Evolutionary conservation across 2,113 vertebrate genomes (phyloP).

Genomic region (Fregetta grallaria): DNA sequence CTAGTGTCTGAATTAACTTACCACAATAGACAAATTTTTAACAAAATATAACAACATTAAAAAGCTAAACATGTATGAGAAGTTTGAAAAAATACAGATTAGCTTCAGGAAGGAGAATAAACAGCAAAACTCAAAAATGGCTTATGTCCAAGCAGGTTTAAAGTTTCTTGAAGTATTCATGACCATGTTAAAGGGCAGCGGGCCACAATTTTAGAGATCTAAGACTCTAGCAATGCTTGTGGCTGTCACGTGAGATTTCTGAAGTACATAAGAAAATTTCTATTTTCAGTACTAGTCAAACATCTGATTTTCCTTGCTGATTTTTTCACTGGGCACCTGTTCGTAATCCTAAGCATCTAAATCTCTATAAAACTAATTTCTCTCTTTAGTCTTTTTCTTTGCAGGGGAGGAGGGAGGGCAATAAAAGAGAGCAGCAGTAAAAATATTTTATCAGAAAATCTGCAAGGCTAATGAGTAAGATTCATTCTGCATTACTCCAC

Average conservation of each 20-base stretch:
- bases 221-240: background rate
- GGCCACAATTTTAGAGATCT: background rate
- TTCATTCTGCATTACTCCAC: background rate
- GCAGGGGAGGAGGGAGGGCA: background rate
- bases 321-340: background rate
- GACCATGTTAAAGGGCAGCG: background rate
- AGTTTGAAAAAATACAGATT: background rate
- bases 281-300: background rate
- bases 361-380: background rate
- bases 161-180: background rate
- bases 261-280: background rate
- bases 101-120: background rate
- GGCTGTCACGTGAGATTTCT: background rate
- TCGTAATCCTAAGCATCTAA: background rate
- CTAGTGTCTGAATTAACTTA: background rate
- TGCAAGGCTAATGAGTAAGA: background rate
- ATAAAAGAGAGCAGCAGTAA: background rate
- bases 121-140: background rate
- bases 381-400: background rate
- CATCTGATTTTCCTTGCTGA: background rate
- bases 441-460: background rate
- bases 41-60: background rate
- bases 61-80: background rate
- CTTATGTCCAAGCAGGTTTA: background rate
- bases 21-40: fast-evolving